A percentile compares a stretch with the other conserved stretches of the same genome.
Evolutionary conservation across 2,888 invertebrate genomes (phyloP).

Genomic region (Dioctria linearis): DNA sequence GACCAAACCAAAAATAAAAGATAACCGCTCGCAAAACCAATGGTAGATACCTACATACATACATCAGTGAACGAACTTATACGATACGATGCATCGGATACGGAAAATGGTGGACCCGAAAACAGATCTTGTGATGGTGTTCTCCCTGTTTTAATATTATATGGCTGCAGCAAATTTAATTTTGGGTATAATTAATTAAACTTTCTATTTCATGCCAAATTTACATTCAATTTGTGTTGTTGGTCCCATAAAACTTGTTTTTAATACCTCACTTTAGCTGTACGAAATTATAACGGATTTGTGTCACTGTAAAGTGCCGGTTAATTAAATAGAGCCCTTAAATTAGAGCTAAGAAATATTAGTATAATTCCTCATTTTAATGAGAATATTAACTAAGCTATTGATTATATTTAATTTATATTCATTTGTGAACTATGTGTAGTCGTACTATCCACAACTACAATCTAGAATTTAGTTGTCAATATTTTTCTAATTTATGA

Average conservation of each 20-base stretch:
- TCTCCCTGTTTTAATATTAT: constrained; percentile 18
- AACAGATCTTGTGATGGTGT: constrained; percentile 15
- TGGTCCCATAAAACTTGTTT: constrained; percentile 54
- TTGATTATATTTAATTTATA: too few species aligned
- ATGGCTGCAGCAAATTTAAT: constrained; percentile 53
- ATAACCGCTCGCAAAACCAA: constrained; percentile 29
- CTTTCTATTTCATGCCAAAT: constrained; percentile 70
- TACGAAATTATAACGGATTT: neutral
- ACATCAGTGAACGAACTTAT: constrained; percentile 1
- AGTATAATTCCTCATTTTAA: too few species aligned
- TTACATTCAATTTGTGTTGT: constrained; percentile 67
- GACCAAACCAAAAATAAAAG: constrained; percentile 44
- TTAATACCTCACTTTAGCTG: constrained; percentile 16
- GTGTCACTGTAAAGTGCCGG: neutral
- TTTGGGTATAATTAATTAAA: constrained; percentile 62
- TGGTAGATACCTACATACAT: neutral
- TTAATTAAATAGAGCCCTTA: neutral
- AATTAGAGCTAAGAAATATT: too few species aligned
- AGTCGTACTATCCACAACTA: too few species aligned
- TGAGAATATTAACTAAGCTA: too few species aligned
- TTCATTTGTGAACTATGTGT: too few species aligned
- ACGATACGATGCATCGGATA: neutral
- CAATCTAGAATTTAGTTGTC: too few species aligned
- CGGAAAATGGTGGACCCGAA: constrained; percentile 11
- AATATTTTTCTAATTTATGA: too few species aligned